A percentile compares a stretch with the other conserved stretches of the same genome.
Evolutionary conservation across 2,888 invertebrate genomes (phyloP).

Genomic region (Boloria selene): DNA sequence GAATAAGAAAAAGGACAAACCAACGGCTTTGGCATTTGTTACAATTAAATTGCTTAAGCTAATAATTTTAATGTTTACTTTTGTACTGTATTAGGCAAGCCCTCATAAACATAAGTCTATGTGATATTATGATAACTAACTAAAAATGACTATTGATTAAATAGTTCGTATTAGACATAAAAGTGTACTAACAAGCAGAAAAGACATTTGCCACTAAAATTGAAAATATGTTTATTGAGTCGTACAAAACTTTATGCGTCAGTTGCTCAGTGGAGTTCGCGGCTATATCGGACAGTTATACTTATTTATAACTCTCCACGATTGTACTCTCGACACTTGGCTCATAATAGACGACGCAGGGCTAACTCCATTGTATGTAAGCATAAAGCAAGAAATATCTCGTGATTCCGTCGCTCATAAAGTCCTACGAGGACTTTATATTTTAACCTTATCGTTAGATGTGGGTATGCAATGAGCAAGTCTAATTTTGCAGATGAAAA

Average conservation of each 20-base stretch:
- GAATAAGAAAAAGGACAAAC: too few relatives aligned
- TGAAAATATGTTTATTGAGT: conserved; percentile 69
- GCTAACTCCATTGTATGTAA: conserved; percentile 44
- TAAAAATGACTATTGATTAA: not conserved
- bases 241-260: conserved; percentile 66
- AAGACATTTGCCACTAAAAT: conserved; percentile 50
- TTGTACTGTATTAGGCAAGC: too few relatives aligned
- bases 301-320: conserved; percentile 68
- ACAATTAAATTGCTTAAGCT: too few relatives aligned
- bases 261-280: conserved; percentile 57
- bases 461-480: conserved; percentile 22
- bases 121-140: too few relatives aligned
- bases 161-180: conserved; percentile 19
- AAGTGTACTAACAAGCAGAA: conserved; percentile 31
- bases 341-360: conserved; percentile 34
- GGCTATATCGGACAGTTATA: conserved; percentile 68
- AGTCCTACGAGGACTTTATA: conserved; percentile 61
- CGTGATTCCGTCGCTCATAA: conserved; percentile 50
- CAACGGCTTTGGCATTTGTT: too few relatives aligned
- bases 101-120: too few relatives aligned
- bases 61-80: too few relatives aligned
- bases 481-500: conserved; percentile 13
- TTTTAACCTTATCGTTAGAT: conserved; percentile 47
- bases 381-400: conserved; percentile 61
- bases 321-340: conserved; percentile 44